phyloP scores from a whole-genome alignment of 1,140 invertebrate species.

The Pantala flavescens region DNA sequence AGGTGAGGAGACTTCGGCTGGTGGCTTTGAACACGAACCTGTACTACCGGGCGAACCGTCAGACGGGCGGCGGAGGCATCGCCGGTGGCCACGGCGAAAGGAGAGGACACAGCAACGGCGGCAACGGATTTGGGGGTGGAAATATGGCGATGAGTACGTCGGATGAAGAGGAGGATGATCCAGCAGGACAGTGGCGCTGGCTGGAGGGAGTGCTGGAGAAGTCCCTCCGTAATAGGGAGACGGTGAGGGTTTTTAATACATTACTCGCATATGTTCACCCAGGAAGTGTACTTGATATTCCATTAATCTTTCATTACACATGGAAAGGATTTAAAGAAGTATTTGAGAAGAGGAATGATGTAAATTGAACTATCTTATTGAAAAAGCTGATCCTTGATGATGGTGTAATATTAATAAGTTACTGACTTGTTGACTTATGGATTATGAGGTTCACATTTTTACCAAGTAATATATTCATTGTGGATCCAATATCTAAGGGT shows the following conservation, averaged over 20 bases:
- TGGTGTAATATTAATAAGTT: too few relatives aligned
- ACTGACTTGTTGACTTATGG: too few relatives aligned
- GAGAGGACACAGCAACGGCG: background rate
- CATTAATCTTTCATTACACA: too few relatives aligned
- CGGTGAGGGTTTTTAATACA: slow-evolving; percentile 54
- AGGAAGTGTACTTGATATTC: too few relatives aligned
- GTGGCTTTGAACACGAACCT: slow-evolving; percentile 79
- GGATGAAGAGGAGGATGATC: slow-evolving; percentile 40
- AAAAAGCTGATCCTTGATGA: too few relatives aligned
- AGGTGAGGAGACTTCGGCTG: slow-evolving; percentile 60
- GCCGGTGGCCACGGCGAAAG: background rate
- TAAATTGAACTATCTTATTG: too few relatives aligned
- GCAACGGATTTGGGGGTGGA: background rate
- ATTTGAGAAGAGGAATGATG: too few relatives aligned
- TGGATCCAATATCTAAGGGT: too few relatives aligned
- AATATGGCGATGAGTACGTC: slow-evolving; percentile 19
- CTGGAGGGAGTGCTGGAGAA: slow-evolving; percentile 55
- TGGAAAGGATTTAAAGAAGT: too few relatives aligned
- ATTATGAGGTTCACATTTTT: too few relatives aligned
- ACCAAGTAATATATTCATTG: too few relatives aligned
- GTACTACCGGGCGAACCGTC: slow-evolving; percentile 32
- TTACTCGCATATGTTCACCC: too few relatives aligned
- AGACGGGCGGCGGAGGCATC: background rate
- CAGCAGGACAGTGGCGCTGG: slow-evolving; percentile 67
- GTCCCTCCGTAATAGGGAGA: slow-evolving; percentile 57